Evolutionary conservation across 2,797 vertebrate species (phyloP).

Genomic region (Centropyge bicolor): DNA sequence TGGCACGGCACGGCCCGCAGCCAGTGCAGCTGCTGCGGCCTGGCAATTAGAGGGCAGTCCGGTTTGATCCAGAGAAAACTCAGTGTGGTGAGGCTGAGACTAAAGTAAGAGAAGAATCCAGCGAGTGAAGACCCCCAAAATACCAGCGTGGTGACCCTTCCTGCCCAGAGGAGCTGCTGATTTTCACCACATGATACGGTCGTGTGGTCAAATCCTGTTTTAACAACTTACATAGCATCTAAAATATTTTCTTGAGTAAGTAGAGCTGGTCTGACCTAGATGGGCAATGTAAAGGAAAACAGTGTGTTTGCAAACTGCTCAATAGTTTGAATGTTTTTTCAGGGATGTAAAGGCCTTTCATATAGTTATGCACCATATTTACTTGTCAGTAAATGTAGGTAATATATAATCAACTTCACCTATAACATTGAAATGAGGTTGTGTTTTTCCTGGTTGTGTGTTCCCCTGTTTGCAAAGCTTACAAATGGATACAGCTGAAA

Average conservation of each 20-base stretch:
- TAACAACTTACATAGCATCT: neutral
- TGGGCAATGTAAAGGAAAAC: neutral
- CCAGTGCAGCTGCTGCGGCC: slow-evolving; percentile 73
- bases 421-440: neutral
- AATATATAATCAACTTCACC: neutral
- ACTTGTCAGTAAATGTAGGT: neutral
- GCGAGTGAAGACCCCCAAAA: slow-evolving; percentile 53
- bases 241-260: neutral
- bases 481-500: neutral
- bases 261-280: too few species aligned
- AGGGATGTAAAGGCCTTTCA: neutral
- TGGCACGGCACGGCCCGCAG: slow-evolving; percentile 33
- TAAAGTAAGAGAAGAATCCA: slow-evolving; percentile 31
- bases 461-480: neutral
- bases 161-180: slow-evolving; percentile 9
- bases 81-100: slow-evolving; percentile 39
- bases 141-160: slow-evolving; percentile 21
- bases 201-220: slow-evolving; percentile 8
- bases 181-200: neutral
- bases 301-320: neutral
- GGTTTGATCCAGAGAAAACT: slow-evolving; percentile 32
- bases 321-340: neutral
- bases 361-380: neutral
- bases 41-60: slow-evolving; percentile 70
- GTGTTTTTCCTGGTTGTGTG: neutral